Evolutionary conservation across 2,888 invertebrate species (phyloP), one percentile per base, ranked within the genome.

Genomic region (Caenorhabditis zanzibari): DNA sequence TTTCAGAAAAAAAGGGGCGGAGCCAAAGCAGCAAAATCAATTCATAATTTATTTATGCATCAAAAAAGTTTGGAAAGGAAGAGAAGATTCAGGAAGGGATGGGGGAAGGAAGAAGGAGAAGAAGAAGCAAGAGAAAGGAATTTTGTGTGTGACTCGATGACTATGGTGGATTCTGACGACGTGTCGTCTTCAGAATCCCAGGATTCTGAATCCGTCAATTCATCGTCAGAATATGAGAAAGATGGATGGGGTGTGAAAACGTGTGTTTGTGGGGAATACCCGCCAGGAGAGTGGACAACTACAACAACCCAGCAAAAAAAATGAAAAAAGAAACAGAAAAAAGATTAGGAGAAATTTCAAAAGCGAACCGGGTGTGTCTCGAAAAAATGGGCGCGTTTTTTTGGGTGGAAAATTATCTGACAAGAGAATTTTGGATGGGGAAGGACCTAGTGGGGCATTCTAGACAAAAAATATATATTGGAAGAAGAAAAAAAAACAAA

Each of bases 31-130:
- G 19, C 19, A 19, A 32, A 82, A 82, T 82, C 82, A 82, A 75
- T 82, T 82, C 82, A 82, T 82, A 82, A 82, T 77, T 82, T 82
- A 82, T 82, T 82, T 82, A 77, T 82, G 77, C 82, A 72, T 58
- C 44, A 72, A 72, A 47, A 54, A 71, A 10, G 10, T 41, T 32
- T 19, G 63, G 16, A 72, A 72, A 49, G 76, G 22, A 58, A 64
- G 72, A 32, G 54, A 71, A 77, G 61, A 35, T 24, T 56, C 64
- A 26, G 69, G 41, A 32, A 79, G n/a, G n/a, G 10, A 24, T 22
- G 28, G 24, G n/a, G n/a, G n/a, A 38, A 66, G 24, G 47, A 54
- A 61, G 24, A 52, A 22, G 22, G 35, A 80, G 59, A n/a, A 26
- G 44, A 24, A 68, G 59, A 22, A 41, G 66, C 41, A 49, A 69